Percentiles rank a stretch among this genome's conserved stretches.
Evolutionary conservation across 53 echinoderm and acorn worm species (phyloP).

Genomic region (Henricia sp.): DNA sequence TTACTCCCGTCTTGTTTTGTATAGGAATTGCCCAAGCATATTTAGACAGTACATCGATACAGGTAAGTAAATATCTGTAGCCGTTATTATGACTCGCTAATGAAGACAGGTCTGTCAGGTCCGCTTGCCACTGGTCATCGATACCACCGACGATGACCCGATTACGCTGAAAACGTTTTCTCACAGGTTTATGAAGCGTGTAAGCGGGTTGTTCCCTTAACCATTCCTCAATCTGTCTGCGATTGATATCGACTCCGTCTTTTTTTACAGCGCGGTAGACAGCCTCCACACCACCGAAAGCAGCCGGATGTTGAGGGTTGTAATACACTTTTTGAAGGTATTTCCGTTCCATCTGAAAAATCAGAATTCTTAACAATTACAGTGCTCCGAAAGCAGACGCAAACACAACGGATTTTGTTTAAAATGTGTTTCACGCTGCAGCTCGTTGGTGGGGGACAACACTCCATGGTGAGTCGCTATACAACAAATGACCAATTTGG

Average conservation of each 20-base stretch:
- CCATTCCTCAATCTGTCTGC: too few relatives aligned
- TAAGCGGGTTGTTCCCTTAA: too few relatives aligned
- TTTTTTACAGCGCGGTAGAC: constrained; percentile 11
- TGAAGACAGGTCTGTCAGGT: constrained; percentile 27
- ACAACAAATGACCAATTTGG: background rate
- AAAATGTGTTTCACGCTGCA: background rate
- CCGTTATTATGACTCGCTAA: background rate
- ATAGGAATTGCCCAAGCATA: too few relatives aligned
- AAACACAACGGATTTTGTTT: constrained; percentile 13
- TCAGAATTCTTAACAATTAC: constrained; percentile 11
- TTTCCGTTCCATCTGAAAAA: background rate
- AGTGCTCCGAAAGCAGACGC: constrained; percentile 61
- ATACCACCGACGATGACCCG: constrained; percentile 53
- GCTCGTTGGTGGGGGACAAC: constrained; percentile 42
- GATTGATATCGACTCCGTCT: constrained; percentile 4
- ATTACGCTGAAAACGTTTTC: constrained; percentile 53
- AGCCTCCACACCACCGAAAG: constrained; percentile 36
- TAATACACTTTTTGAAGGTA: constrained; percentile 24
- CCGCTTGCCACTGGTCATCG: too few relatives aligned
- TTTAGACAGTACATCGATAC: too few relatives aligned
- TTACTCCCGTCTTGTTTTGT: background rate
- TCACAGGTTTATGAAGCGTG: too few relatives aligned
- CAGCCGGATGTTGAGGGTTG: constrained; percentile 30
- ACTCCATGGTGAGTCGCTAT: constrained; percentile 45
- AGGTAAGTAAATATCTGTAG: too few relatives aligned